Evolutionary conservation across 2,888 invertebrate genomes (phyloP).

Genomic region (Rutpela maculata): DNA sequence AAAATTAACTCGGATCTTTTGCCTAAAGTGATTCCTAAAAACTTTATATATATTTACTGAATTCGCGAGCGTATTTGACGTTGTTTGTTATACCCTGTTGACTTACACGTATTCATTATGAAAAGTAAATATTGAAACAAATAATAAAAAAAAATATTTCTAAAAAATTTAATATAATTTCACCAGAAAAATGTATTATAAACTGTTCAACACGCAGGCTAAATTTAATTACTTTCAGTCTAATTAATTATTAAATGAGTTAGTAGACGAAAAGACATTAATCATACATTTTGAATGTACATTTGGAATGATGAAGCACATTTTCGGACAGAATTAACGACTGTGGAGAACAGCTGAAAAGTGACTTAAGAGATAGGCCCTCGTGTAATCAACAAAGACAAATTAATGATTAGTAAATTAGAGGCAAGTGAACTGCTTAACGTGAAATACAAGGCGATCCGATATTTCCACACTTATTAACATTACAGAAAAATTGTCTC

Average conservation of each 20-base stretch:
- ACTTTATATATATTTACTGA: not conserved
- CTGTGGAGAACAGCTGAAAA: not conserved
- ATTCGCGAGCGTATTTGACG: not conserved
- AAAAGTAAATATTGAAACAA: not conserved
- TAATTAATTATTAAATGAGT: slow-evolving; percentile 30
- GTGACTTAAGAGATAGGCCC: slow-evolving; percentile 3
- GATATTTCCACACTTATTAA: too few species aligned
- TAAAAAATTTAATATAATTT: not conserved
- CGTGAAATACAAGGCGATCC: not conserved
- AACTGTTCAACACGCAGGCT: slow-evolving; percentile 2
- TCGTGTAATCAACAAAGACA: not conserved
- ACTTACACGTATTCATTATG: not conserved
- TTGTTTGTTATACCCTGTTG: not conserved
- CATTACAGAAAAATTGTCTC: too few species aligned
- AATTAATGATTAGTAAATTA: not conserved
- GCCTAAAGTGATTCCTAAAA: not conserved
- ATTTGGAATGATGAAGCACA: slow-evolving; percentile 8
- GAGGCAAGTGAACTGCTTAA: not conserved
- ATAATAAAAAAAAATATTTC: not conserved
- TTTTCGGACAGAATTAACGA: slow-evolving; percentile 15
- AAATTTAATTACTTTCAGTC: slow-evolving; percentile 16
- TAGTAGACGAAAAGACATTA: slow-evolving; percentile 8
- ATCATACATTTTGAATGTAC: slow-evolving; percentile 6
- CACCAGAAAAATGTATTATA: not conserved
- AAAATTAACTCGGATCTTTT: not conserved